Evolutionary conservation across 2,888 invertebrate species (phyloP).

Genomic region (Latrodectus elegans): DNA sequence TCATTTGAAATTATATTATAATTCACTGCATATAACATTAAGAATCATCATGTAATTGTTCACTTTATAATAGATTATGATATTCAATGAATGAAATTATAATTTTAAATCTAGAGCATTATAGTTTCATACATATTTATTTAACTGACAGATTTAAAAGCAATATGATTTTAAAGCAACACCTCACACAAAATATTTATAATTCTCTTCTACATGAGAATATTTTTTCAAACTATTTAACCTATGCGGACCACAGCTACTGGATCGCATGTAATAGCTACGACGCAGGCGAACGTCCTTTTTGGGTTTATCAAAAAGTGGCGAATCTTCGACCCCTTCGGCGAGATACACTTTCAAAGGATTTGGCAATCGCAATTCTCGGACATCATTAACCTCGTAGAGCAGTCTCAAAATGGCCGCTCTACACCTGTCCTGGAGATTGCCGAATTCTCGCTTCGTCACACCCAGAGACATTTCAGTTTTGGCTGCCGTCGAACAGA

Average conservation of each 20-base stretch:
- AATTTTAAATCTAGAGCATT: too few species aligned
- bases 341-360: constrained; percentile 79
- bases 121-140: not conserved
- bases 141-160: not conserved
- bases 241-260: constrained; percentile 39
- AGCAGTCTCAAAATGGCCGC: constrained; percentile 80
- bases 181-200: constrained; percentile 23
- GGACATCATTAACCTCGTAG: constrained; percentile 77
- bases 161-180: not conserved
- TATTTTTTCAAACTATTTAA: constrained; percentile 24
- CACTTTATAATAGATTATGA: too few species aligned
- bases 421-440: constrained; percentile 81
- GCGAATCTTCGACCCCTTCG: constrained; percentile 75
- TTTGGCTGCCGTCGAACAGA: constrained; percentile 84
- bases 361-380: constrained; percentile 79
- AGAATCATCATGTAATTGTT: too few species aligned
- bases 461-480: constrained; percentile 82
- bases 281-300: constrained; percentile 18
- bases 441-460: constrained; percentile 80
- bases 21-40: too few species aligned
- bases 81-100: too few species aligned
- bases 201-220: constrained; percentile 13
- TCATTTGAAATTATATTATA: too few species aligned
- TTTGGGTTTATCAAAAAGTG: constrained; percentile 2
- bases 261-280: constrained; percentile 48